phyloP scores from a whole-genome alignment of 2,888 invertebrate species.

The Amiota mariae region DNA sequence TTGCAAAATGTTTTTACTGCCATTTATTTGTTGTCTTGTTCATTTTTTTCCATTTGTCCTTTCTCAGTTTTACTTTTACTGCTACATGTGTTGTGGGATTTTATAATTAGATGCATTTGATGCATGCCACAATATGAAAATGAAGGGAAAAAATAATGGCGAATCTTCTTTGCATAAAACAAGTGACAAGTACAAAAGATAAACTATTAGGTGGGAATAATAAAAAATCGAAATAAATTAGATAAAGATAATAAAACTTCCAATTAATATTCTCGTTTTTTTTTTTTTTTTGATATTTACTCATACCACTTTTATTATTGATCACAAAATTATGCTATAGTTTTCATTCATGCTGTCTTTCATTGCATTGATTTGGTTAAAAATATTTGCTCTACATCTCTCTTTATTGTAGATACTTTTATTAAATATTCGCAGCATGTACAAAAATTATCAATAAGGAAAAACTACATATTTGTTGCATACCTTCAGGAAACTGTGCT shows the following conservation, averaged over 20 bases:
- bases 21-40: constrained; percentile 15
- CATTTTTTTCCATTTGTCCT: constrained; percentile 1
- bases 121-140: constrained; percentile 49
- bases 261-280: no score
- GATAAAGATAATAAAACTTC: not conserved
- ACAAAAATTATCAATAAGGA: no score
- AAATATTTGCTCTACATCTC: no score
- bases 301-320: no score
- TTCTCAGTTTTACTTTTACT: constrained; percentile 24
- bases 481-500: constrained; percentile 3
- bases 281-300: no score
- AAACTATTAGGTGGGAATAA: not conserved
- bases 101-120: constrained; percentile 43
- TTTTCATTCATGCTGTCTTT: no score
- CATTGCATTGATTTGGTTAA: no score
- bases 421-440: no score
- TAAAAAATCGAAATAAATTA: not conserved
- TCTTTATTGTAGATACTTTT: no score
- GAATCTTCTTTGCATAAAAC: constrained; percentile 12
- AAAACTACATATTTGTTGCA: not conserved
- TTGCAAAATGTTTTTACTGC: not conserved
- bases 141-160: constrained; percentile 47
- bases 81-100: constrained; percentile 42
- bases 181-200: not conserved
- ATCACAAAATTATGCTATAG: no score